Conservation (phyloP, 1,140 invertebrate genomes). For the Hylaeus anthracinus region DNA sequence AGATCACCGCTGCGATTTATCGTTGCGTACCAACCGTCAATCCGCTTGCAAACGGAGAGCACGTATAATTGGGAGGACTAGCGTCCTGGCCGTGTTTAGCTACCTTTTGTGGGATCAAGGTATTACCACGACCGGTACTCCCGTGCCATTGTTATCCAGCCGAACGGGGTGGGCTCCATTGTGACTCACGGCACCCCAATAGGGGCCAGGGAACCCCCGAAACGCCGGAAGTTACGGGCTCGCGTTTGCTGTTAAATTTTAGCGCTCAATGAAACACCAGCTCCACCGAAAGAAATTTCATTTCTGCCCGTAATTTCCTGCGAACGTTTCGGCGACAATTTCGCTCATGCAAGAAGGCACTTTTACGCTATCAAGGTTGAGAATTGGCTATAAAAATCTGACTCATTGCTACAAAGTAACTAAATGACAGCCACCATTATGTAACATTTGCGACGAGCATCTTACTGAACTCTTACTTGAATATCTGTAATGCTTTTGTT, state of each 20-base stretch:
- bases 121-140: slow-evolving; percentile 60
- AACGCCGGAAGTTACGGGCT: slow-evolving; percentile 43
- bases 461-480: no score
- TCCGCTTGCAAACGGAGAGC: slow-evolving; percentile 25
- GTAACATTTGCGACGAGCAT: no score
- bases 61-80: slow-evolving; percentile 70
- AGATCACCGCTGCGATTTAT: slow-evolving; percentile 29
- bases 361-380: no score
- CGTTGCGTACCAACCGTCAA: slow-evolving; percentile 21
- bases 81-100: slow-evolving; percentile 63
- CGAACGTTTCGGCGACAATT: background rate
- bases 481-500: no score
- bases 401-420: no score
- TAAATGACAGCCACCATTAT: no score
- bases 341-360: no score
- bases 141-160: slow-evolving; percentile 57
- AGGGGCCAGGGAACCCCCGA: background rate
- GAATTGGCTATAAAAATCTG: no score
- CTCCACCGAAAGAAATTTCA: slow-evolving; percentile 19
- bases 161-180: slow-evolving; percentile 46
- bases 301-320: slow-evolving; percentile 27
- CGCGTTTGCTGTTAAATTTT: slow-evolving; percentile 44
- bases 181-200: slow-evolving; percentile 40
- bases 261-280: slow-evolving; percentile 46
- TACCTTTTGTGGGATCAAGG: slow-evolving; percentile 73